Percentiles rank a stretch among this genome's conserved stretches.
These are phyloP conservation scores for Myiagra hebetior DNA, from an alignment of 2,113 vertebrate species.

Conservation along the genomic window DNA sequence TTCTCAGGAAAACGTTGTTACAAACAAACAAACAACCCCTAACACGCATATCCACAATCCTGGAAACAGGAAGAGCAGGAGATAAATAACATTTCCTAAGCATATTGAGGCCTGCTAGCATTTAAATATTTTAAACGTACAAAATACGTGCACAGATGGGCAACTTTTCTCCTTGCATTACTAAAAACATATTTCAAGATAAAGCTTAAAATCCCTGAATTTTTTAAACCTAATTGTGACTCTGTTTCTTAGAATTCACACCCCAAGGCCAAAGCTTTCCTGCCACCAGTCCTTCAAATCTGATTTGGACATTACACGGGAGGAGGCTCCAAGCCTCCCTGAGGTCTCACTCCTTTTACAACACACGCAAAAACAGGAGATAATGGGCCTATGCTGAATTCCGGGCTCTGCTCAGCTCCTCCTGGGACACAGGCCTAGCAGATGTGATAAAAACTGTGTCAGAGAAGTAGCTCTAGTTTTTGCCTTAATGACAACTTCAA, in stretches of 20 bases:
- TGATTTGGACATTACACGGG: conserved; percentile 77
- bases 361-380: conserved; percentile 68
- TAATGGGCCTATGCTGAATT: conserved; percentile 80
- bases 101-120: conserved; percentile 62
- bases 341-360: conserved; percentile 74
- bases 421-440: conserved; percentile 77
- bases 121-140: conserved; percentile 77
- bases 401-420: conserved; percentile 68
- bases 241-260: conserved; percentile 77
- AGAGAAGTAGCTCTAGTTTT: conserved; percentile 75
- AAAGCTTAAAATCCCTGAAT: conserved; percentile 80
- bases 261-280: conserved; percentile 80
- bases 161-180: conserved; percentile 71
- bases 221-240: conserved; percentile 83
- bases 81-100: conserved; percentile 67
- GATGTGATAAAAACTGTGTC: conserved; percentile 80
- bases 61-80: neutral
- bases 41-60: neutral
- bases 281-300: conserved; percentile 79
- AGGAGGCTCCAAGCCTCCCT: conserved; percentile 76
- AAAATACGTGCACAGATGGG: conserved; percentile 78
- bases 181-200: conserved; percentile 73
- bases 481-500: conserved; percentile 81
- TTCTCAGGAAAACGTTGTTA: conserved; percentile 3
- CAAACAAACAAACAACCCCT: neutral